Evolutionary conservation across 2,797 vertebrate species (phyloP), one percentile per base, ranked within the genome.

Genomic region (Sebastes ruberrimus): DNA sequence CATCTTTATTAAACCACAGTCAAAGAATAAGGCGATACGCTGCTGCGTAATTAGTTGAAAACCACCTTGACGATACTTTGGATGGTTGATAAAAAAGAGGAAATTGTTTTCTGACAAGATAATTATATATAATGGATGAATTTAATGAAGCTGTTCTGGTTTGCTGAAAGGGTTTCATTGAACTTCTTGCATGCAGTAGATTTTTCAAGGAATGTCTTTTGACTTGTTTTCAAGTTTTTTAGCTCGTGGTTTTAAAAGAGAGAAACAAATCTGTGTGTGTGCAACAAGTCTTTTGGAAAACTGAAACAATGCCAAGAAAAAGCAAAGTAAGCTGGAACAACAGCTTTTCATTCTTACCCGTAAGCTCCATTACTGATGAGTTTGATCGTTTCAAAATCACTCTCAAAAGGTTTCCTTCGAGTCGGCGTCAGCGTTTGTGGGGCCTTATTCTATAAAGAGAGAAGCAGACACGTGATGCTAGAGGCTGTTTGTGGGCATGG

Each of bases 281-380:
- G 25, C 2, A 59, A 64, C 14, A 66, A 11, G 33, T 27, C 13
- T 25, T 56, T 57, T 33, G 23, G 4, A 32, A 49, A 38, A 22
- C 6, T 4, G 22, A 10, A 42, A 42, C 18, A 25, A 49, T 8
- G 23, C 2, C 20, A 42, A 23, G n/a, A 27, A 18, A 55, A 27
- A 11, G 11, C 4, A 64, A 49, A 22, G 2, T 38, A 30, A 65
- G 18, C 11, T 33, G 2, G 30, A 53, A 38, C 22, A 46, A 32
- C 1, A 1, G 10, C 46, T 6, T 6, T 23, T 4, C 49, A 5
- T 42, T 56, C 96, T 97, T 93, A 99, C 98, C 98, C 98, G 0
- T 99, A 99, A 67, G 98, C 98, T 27, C 98, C 98, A 0, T 99
- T 99, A 93, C 98, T 99, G 92, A 99, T 99, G 63, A 99, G 95